Conservation (phyloP, 2,113 vertebrate genomes). For the Dicerorhinus sumatrensis region DNA sequence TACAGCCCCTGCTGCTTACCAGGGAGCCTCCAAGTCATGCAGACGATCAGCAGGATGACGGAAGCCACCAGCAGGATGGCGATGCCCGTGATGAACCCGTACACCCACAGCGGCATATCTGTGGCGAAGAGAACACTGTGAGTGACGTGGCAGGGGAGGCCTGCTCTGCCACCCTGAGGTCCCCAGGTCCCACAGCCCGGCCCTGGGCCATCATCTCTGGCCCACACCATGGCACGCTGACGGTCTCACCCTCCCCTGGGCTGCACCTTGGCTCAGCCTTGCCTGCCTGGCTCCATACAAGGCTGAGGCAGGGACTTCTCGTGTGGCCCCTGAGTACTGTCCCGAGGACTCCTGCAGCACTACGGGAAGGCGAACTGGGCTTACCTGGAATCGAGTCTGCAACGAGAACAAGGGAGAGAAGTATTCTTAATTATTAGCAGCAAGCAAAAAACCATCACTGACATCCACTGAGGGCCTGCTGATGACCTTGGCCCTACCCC, state of each 20-base stretch:
- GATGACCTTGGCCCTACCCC: background rate
- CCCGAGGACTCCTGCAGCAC: background rate
- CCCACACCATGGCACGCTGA: background rate
- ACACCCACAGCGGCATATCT: constrained; percentile 85
- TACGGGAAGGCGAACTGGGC: background rate
- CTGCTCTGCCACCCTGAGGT: background rate
- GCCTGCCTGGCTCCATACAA: background rate
- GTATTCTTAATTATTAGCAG: background rate
- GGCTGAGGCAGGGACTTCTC: background rate
- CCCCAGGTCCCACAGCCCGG: background rate
- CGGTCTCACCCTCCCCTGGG: background rate
- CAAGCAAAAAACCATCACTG: background rate
- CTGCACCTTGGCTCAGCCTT: background rate
- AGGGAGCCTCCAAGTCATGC: constrained; percentile 80
- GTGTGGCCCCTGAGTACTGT: background rate
- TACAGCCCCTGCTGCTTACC: constrained; percentile 78
- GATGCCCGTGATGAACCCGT: constrained; percentile 82
- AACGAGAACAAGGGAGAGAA: background rate
- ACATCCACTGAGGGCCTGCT: background rate
- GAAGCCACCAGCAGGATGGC: constrained; percentile 85
- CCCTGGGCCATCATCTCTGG: background rate
- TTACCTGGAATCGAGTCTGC: constrained; percentile 22
- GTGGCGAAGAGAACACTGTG: background rate
- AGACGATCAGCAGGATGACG: constrained; percentile 82
- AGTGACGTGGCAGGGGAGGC: background rate